Evolutionary conservation across 2,888 invertebrate species (phyloP).

Genomic region (Galerucella nymphaeae): DNA sequence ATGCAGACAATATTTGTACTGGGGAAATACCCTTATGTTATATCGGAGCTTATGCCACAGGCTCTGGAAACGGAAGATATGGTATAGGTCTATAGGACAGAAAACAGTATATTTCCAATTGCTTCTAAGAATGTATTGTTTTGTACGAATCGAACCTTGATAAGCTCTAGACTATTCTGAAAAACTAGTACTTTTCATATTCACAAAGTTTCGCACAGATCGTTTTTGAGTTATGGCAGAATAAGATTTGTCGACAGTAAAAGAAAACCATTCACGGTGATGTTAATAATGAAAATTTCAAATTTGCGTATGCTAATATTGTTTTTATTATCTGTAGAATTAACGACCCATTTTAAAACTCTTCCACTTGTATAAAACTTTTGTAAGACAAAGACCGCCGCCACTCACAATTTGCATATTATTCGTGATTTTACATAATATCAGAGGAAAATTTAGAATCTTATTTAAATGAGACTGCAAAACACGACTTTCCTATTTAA

Average conservation of each 20-base stretch:
- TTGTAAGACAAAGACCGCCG: conserved; percentile 27
- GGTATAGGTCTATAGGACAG: too few species aligned
- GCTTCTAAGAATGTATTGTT: too few species aligned
- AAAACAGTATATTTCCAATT: too few species aligned
- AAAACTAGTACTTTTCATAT: too few species aligned
- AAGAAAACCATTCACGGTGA: too few species aligned
- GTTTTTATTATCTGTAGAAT: conserved; percentile 39
- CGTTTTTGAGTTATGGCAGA: background rate
- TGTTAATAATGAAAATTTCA: background rate
- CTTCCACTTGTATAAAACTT: conserved; percentile 32
- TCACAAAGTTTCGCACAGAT: background rate
- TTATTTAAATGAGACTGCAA: conserved; percentile 32
- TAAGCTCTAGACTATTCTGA: too few species aligned
- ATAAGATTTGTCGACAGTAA: background rate
- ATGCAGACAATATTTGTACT: too few species aligned
- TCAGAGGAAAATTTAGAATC: conserved; percentile 32
- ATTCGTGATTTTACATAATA: conserved; percentile 23
- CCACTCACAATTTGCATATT: conserved; percentile 31
- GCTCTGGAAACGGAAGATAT: too few species aligned
- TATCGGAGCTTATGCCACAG: too few species aligned
- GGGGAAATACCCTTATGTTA: too few species aligned
- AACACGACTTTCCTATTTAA: conserved; percentile 43
- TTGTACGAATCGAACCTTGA: too few species aligned
- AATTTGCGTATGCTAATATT: conserved; percentile 39
- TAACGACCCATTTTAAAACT: conserved; percentile 31